Evolutionary conservation across 2,113 vertebrate genomes (phyloP).

Genomic region (Labeo rohita): DNA sequence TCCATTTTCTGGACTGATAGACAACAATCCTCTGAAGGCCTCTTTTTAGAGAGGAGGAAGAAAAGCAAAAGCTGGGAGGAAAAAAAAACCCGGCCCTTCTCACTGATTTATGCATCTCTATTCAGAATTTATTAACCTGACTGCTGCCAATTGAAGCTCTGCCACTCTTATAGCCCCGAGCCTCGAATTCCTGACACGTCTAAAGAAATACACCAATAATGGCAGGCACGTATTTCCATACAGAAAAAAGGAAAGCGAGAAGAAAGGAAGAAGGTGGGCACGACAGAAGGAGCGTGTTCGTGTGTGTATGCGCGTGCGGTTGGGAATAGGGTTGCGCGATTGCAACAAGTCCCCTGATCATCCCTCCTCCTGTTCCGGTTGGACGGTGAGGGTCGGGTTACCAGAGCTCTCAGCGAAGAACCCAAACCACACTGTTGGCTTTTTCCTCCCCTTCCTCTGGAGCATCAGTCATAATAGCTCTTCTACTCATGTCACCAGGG

Average conservation of each 20-base stretch:
- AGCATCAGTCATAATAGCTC: slow-evolving; percentile 41
- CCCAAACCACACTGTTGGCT: slow-evolving; percentile 34
- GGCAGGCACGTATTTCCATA: slow-evolving; percentile 68
- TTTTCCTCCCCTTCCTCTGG: slow-evolving; percentile 29
- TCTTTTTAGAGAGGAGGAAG: slow-evolving; percentile 58
- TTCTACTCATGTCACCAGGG: slow-evolving; percentile 19
- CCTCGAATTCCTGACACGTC: slow-evolving; percentile 77
- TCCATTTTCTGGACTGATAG: slow-evolving; percentile 79
- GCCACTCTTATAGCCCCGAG: slow-evolving; percentile 69
- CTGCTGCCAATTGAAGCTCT: slow-evolving; percentile 73
- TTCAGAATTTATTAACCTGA: slow-evolving; percentile 84
- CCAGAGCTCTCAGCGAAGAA: slow-evolving; percentile 39
- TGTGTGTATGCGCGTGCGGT: slow-evolving; percentile 19
- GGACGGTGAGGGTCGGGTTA: slow-evolving; percentile 41
- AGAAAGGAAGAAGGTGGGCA: slow-evolving; percentile 57
- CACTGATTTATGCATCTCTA: slow-evolving; percentile 82
- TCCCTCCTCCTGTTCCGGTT: slow-evolving; percentile 47
- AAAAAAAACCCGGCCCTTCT: slow-evolving; percentile 55
- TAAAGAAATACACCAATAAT: slow-evolving; percentile 75
- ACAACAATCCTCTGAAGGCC: slow-evolving; percentile 82
- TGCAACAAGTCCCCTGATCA: slow-evolving; percentile 53
- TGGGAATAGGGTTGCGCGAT: slow-evolving; percentile 46
- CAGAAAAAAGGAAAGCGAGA: slow-evolving; percentile 56
- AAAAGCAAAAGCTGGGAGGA: slow-evolving; percentile 46
- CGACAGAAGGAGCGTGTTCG: slow-evolving; percentile 48